Percentiles rank a stretch among this genome's conserved stretches.
phyloP scores from a whole-genome alignment of 2,113 vertebrate species.

The Stercorarius parasiticus region DNA sequence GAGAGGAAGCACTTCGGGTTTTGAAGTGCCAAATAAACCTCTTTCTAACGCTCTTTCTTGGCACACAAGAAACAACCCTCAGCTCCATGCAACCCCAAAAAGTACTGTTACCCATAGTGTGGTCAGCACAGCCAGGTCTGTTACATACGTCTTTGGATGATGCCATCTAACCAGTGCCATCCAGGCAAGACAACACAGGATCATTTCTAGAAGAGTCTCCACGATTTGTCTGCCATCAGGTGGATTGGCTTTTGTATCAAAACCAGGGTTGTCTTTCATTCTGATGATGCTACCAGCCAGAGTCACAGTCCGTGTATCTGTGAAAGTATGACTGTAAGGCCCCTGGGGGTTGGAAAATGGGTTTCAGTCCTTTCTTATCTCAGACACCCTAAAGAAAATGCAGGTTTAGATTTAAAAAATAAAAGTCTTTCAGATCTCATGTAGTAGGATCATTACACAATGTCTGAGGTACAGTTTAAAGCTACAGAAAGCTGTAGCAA shows the following conservation, averaged over 20 bases:
- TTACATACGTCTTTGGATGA: neutral
- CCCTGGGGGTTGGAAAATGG: neutral
- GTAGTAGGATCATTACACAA: neutral
- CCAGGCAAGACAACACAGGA: neutral
- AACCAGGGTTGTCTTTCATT: neutral
- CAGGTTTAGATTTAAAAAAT: neutral
- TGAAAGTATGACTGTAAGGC: neutral
- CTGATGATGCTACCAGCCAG: neutral
- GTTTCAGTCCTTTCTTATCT: neutral
- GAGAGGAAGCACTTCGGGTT: neutral
- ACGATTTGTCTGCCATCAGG: neutral
- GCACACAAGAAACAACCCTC: neutral
- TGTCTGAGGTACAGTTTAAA: neutral
- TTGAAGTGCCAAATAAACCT: neutral
- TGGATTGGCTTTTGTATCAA: neutral
- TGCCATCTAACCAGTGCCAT: neutral
- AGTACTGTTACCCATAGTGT: neutral
- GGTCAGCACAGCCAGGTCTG: neutral
- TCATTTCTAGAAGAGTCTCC: neutral
- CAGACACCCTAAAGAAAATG: neutral
- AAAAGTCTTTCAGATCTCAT: neutral
- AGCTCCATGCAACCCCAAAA: neutral
- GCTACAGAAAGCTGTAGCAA: neutral
- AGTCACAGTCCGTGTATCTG: neutral
- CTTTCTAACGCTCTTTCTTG: neutral